phyloP scores from a whole-genome alignment of 2,888 invertebrate species.

The Diloba caeruleocephala region DNA sequence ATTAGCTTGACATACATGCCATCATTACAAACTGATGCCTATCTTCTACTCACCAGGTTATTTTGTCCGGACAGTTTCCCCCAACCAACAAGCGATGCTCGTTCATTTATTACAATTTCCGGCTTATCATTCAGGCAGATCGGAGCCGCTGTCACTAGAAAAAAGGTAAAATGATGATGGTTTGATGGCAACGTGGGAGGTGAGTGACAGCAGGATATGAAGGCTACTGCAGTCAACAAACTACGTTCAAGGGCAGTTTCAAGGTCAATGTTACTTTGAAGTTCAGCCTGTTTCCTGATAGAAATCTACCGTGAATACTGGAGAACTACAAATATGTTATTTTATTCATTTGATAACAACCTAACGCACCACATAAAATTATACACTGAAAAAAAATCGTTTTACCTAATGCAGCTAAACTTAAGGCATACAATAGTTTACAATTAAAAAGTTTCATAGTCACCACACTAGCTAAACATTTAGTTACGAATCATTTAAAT shows the following conservation, averaged over 20 bases:
- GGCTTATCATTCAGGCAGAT: slow-evolving; percentile 93
- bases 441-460: too few species aligned
- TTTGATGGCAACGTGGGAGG: slow-evolving; percentile 33
- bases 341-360: too few species aligned
- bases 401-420: too few species aligned
- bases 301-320: background rate
- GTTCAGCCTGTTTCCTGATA: slow-evolving; percentile 3
- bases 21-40: slow-evolving; percentile 31
- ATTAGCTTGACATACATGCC: slow-evolving; percentile 40
- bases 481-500: too few species aligned
- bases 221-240: slow-evolving; percentile 41
- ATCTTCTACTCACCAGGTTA: slow-evolving; percentile 75
- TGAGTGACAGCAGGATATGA: slow-evolving; percentile 45
- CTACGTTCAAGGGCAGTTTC: slow-evolving; percentile 33
- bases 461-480: too few species aligned
- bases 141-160: slow-evolving; percentile 93
- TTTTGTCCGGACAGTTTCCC: slow-evolving; percentile 91
- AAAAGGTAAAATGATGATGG: slow-evolving; percentile 52
- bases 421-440: too few species aligned
- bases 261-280: slow-evolving; percentile 44
- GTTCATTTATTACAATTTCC: slow-evolving; percentile 90
- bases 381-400: too few species aligned
- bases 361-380: too few species aligned
- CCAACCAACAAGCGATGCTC: slow-evolving; percentile 92
- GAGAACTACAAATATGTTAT: background rate